Evolutionary conservation across 2,888 invertebrate genomes (phyloP).

Genomic region (Rhamnusium bicolor): DNA sequence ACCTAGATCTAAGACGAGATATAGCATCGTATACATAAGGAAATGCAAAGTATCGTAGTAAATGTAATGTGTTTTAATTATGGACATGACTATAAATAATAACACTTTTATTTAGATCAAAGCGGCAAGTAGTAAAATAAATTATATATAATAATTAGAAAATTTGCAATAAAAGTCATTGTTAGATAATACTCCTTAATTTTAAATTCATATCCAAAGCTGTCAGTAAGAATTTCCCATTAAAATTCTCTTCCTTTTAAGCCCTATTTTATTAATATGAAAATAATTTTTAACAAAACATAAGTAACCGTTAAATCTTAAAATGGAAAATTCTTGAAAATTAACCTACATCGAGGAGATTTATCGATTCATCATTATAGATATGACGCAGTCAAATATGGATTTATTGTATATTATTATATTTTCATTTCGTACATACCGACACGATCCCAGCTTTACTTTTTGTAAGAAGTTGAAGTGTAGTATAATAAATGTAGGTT

Average conservation of each 20-base stretch:
- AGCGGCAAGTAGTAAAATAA: constrained; percentile 21
- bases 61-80: constrained; percentile 9
- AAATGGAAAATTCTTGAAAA: constrained; percentile 23
- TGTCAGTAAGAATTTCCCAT: neutral
- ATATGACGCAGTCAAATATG: constrained; percentile 5
- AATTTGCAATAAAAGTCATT: constrained; percentile 11
- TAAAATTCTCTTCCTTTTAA: constrained; percentile 10
- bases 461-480: neutral
- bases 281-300: constrained; percentile 20
- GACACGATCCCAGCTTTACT: neutral
- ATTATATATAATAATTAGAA: constrained; percentile 4
- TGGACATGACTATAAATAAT: constrained; percentile 5
- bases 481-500: neutral
- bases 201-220: neutral
- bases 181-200: neutral
- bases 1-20: neutral
- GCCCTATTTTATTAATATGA: constrained; percentile 20
- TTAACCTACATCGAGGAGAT: constrained; percentile 20
- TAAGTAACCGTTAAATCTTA: constrained; percentile 2
- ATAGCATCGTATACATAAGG: neutral
- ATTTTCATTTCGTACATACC: neutral
- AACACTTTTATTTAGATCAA: constrained; percentile 17
- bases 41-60: neutral
- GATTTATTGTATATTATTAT: constrained; percentile 5
- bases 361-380: constrained; percentile 4